Evolutionary conservation across 2,888 invertebrate species (phyloP).

Genomic region (Drosophila villosipedis): DNA sequence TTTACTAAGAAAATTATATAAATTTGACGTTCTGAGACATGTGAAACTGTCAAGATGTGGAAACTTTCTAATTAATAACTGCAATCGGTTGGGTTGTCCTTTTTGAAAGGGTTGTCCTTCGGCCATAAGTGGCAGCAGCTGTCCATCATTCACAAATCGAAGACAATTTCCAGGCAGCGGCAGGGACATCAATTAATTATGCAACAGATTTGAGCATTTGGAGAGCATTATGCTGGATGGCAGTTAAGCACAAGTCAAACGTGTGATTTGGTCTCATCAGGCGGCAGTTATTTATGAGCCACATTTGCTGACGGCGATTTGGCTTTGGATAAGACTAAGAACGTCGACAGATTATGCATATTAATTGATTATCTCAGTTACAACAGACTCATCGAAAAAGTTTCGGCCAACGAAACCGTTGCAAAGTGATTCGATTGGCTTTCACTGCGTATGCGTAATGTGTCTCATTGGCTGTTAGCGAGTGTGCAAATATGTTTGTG

Average conservation of each 20-base stretch:
- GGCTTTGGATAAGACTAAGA: constrained; percentile 50
- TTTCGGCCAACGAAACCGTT: constrained; percentile 20
- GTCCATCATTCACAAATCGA: constrained; percentile 49
- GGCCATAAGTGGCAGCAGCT: neutral
- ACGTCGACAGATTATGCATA: constrained; percentile 72
- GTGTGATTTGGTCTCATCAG: constrained; percentile 34
- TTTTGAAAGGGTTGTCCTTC: constrained; percentile 26
- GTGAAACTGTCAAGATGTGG: constrained; percentile 46
- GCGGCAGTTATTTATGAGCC: constrained; percentile 67
- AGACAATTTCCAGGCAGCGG: constrained; percentile 41
- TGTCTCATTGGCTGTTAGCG: constrained; percentile 17
- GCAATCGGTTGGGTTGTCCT: constrained; percentile 36
- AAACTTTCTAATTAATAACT: constrained; percentile 75
- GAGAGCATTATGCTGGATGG: constrained; percentile 44
- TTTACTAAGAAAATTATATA: constrained; percentile 55
- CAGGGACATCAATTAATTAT: constrained; percentile 65
- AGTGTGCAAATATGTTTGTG: neutral
- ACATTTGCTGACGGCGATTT: constrained; percentile 68
- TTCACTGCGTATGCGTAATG: constrained; percentile 56
- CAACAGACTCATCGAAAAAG: constrained; percentile 20
- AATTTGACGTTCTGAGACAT: constrained; percentile 50
- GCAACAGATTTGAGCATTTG: constrained; percentile 40
- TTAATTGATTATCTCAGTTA: constrained; percentile 61
- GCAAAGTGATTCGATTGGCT: constrained; percentile 26
- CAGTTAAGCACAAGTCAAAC: constrained; percentile 64